Conservation (phyloP, 2,888 invertebrate species). For the Lypha dubia region DNA sequence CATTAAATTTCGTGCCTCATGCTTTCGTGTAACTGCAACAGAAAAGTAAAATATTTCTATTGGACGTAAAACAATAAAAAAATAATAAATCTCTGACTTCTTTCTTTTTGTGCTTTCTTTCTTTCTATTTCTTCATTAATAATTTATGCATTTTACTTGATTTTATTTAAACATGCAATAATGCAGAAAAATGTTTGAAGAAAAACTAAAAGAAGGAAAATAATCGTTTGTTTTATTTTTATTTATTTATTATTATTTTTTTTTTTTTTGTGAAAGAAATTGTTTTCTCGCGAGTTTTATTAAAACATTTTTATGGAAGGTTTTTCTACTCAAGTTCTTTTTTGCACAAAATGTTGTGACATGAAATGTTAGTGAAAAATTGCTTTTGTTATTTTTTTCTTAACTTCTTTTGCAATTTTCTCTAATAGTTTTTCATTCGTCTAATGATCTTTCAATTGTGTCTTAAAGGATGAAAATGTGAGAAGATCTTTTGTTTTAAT, state of each 20-base stretch:
- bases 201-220: slow-evolving; percentile 15
- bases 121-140: slow-evolving; percentile 50
- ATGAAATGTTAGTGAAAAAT: slow-evolving; percentile 35
- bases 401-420: background rate
- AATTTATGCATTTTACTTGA: slow-evolving; percentile 68
- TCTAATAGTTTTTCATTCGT: background rate
- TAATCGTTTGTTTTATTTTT: too few relatives aligned
- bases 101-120: slow-evolving; percentile 26
- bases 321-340: slow-evolving; percentile 12
- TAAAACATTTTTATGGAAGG: background rate
- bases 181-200: slow-evolving; percentile 28
- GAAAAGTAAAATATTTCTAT: slow-evolving; percentile 42
- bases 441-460: background rate
- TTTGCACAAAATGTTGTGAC: slow-evolving; percentile 20
- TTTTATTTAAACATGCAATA: slow-evolving; percentile 63
- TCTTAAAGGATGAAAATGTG: background rate
- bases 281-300: background rate
- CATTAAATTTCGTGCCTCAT: slow-evolving; percentile 46
- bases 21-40: slow-evolving; percentile 36
- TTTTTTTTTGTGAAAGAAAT: slow-evolving; percentile 3
- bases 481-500: too few relatives aligned
- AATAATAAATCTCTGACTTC: slow-evolving; percentile 36
- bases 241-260: too few relatives aligned
- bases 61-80: slow-evolving; percentile 29
- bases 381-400: background rate